Percentiles rank a stretch among this genome's conserved stretches.
Conservation (phyloP, 2,888 invertebrate genomes). For the Leptopilina myrica region DNA sequence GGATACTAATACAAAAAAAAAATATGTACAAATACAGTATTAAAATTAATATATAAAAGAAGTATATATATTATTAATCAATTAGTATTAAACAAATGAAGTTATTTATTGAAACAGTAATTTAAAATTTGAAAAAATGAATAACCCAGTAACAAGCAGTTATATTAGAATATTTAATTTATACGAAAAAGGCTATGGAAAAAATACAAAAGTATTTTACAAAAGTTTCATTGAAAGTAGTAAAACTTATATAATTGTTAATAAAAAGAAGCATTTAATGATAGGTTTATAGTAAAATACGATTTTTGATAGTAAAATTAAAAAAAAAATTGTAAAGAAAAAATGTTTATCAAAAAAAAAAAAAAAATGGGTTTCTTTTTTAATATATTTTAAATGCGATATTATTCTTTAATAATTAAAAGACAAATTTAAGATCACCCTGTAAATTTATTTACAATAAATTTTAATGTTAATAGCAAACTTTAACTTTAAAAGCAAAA, state of each 20-base stretch:
- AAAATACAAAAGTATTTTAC: neutral
- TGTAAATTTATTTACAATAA: slow-evolving; percentile 47
- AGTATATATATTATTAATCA: slow-evolving; percentile 24
- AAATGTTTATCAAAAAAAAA: neutral
- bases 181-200: slow-evolving; percentile 1
- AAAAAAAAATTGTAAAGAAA: neutral
- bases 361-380: neutral
- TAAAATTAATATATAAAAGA: slow-evolving; percentile 25
- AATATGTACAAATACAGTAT: slow-evolving; percentile 41
- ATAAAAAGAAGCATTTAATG: slow-evolving; percentile 1
- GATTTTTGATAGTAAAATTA: slow-evolving; percentile 10
- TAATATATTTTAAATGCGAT: neutral
- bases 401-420: neutral
- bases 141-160: neutral
- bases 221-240: slow-evolving; percentile 16
- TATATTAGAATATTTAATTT: slow-evolving; percentile 1
- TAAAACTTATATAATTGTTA: slow-evolving; percentile 4
- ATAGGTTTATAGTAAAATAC: neutral
- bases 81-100: slow-evolving; percentile 21
- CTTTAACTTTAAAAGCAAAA: neutral
- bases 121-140: neutral
- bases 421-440: slow-evolving; percentile 21
- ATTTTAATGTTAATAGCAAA: slow-evolving; percentile 43
- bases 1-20: neutral
- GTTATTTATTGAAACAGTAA: slow-evolving; percentile 31